phyloP scores from a whole-genome alignment of 2,888 invertebrate species.

The Orchesellides sinensis region DNA sequence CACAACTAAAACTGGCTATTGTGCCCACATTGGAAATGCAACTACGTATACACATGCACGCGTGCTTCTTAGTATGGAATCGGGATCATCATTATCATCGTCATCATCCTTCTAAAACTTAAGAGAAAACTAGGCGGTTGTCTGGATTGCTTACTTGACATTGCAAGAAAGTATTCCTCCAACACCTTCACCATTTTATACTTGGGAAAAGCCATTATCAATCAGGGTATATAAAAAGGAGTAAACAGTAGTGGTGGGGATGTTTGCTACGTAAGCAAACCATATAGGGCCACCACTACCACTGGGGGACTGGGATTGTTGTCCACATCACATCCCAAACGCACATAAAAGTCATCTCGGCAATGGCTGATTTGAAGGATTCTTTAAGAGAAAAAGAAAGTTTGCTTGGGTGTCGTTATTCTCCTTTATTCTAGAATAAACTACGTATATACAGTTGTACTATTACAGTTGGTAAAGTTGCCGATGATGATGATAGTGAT shows the following conservation, averaged over 20 bases:
- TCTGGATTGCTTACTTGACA: conserved; percentile 23
- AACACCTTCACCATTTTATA: not conserved
- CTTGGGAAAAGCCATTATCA: not conserved
- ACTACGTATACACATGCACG: not conserved
- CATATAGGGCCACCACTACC: not conserved
- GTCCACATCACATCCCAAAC: conserved; percentile 25
- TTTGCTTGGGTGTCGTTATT: too few relatives aligned
- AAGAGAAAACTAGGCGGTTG: conserved; percentile 13
- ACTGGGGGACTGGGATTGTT: not conserved
- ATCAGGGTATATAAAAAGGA: not conserved
- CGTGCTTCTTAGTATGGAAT: conserved; percentile 54
- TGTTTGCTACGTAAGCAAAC: conserved; percentile 28
- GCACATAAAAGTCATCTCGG: conserved; percentile 16
- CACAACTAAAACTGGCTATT: not conserved
- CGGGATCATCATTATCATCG: conserved; percentile 46
- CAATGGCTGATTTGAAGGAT: too few relatives aligned
- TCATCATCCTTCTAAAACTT: conserved; percentile 27
- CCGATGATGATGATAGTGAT: conserved; percentile 40
- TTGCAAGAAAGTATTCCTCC: conserved; percentile 15
- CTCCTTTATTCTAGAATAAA: conserved; percentile 7
- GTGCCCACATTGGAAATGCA: not conserved
- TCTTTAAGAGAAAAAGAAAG: conserved; percentile 13
- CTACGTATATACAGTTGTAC: conserved; percentile 40
- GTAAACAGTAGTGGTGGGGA: too few relatives aligned
- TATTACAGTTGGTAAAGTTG: conserved; percentile 19